phyloP scores from a whole-genome alignment of 2,113 vertebrate genomes.

The Empidonax traillii region DNA sequence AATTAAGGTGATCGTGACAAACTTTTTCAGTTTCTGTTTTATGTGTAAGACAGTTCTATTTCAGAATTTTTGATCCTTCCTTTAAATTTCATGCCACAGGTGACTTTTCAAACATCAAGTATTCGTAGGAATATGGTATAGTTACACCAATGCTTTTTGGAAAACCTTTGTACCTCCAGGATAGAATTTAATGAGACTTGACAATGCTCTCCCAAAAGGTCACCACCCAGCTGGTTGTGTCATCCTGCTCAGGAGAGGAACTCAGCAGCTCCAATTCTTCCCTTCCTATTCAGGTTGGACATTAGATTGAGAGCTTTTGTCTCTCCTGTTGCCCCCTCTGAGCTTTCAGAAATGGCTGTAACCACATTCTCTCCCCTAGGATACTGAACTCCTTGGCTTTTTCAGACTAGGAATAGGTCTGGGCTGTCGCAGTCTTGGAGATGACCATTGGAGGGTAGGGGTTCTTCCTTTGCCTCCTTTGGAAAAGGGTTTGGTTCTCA shows the following conservation, averaged over 20 bases:
- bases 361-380: not conserved
- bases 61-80: not conserved
- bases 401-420: not conserved
- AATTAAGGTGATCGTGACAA: not conserved
- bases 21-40: not conserved
- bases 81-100: not conserved
- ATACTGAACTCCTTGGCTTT: not conserved
- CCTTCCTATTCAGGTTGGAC: not conserved
- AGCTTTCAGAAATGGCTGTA: not conserved
- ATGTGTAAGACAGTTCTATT: not conserved
- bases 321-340: not conserved
- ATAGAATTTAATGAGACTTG: not conserved
- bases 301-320: not conserved
- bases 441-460: fast-evolving
- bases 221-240: not conserved
- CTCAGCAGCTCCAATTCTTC: not conserved
- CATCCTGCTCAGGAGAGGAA: not conserved
- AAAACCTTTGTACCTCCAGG: not conserved
- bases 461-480: not conserved
- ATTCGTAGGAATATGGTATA: not conserved
- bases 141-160: not conserved
- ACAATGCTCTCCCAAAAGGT: not conserved
- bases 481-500: not conserved
- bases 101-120: not conserved
- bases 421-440: not conserved